Percentiles rank a stretch among this genome's conserved stretches.
These are phyloP conservation scores for Limenitis camilla DNA, from an alignment of 2,888 invertebrate species.

Conservation along the genomic window DNA sequence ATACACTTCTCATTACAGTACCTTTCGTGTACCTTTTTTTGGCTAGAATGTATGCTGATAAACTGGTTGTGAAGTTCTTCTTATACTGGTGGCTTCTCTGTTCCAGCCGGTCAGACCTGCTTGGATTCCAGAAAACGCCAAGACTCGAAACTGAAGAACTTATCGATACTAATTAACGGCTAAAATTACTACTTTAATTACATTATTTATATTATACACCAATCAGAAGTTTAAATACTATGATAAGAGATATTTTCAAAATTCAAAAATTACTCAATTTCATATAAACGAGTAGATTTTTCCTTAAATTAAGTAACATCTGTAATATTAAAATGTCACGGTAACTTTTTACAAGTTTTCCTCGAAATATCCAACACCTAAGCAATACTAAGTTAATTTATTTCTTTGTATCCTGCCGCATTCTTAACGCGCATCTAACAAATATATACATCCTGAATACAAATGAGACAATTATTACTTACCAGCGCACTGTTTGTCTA, in stretches of 20 bases:
- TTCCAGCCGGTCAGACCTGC: constrained; percentile 60
- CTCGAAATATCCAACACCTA: no score
- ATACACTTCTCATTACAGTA: not conserved
- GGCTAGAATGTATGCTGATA: constrained; percentile 18
- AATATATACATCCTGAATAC: not conserved
- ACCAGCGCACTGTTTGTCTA: no score
- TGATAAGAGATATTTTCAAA: no score
- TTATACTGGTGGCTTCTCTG: constrained; percentile 33
- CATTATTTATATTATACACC: not conserved
- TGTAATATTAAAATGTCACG: no score
- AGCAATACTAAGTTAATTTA: not conserved
- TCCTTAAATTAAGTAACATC: no score
- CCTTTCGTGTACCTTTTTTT: constrained; percentile 16
- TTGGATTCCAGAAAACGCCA: constrained; percentile 63
- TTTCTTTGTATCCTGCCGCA: not conserved
- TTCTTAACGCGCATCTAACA: not conserved
- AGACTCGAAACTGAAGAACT: constrained; percentile 56
- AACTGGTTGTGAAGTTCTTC: constrained; percentile 28
- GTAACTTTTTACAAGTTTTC: no score
- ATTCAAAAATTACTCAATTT: no score
- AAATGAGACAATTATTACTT: not conserved
- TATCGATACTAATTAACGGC: constrained; percentile 33
- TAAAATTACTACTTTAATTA: constrained; percentile 13
- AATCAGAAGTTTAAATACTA: not conserved
- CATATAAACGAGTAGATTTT: no score